Percentiles rank a stretch among this genome's conserved stretches.
These are phyloP conservation scores for Lepisosteus oculatus DNA, from an alignment of 2,113 vertebrate species.

Conservation along the genomic window DNA sequence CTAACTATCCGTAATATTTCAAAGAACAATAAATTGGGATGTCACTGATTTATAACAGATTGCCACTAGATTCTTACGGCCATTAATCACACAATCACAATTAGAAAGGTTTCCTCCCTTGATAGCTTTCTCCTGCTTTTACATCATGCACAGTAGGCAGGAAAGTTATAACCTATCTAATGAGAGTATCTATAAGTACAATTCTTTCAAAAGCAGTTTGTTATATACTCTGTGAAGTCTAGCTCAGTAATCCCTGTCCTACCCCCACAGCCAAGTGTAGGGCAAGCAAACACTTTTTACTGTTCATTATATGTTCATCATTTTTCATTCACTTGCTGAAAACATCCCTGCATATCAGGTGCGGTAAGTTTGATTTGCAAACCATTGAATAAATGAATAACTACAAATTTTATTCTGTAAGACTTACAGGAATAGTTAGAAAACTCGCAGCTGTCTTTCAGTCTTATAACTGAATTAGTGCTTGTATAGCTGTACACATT, in stretches of 20 bases:
- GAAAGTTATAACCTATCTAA: slow-evolving; percentile 5
- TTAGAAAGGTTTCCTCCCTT: background rate
- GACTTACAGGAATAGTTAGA: background rate
- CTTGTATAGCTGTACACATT: background rate
- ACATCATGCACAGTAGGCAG: background rate
- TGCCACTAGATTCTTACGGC: background rate
- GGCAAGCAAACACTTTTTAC: too few relatives aligned
- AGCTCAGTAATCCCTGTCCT: background rate
- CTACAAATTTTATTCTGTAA: too few relatives aligned
- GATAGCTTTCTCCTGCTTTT: background rate
- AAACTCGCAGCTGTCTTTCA: background rate
- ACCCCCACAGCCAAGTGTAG: background rate
- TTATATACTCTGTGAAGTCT: background rate
- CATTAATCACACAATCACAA: background rate
- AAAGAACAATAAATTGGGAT: slow-evolving; percentile 18
- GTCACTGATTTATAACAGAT: slow-evolving; percentile 25
- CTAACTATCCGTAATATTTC: too few relatives aligned
- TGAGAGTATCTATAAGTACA: background rate
- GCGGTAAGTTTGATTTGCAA: too few relatives aligned
- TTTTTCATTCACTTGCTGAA: too few relatives aligned
- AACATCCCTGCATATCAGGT: too few relatives aligned
- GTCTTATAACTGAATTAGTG: slow-evolving; percentile 1
- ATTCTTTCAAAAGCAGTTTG: too few relatives aligned
- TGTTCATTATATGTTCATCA: too few relatives aligned
- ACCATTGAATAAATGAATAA: too few relatives aligned